Percentiles rank a stretch among this genome's conserved stretches.
These are phyloP conservation scores for Hydropotes inermis DNA, from an alignment of 2,113 vertebrate species.

Conservation along the genomic window DNA sequence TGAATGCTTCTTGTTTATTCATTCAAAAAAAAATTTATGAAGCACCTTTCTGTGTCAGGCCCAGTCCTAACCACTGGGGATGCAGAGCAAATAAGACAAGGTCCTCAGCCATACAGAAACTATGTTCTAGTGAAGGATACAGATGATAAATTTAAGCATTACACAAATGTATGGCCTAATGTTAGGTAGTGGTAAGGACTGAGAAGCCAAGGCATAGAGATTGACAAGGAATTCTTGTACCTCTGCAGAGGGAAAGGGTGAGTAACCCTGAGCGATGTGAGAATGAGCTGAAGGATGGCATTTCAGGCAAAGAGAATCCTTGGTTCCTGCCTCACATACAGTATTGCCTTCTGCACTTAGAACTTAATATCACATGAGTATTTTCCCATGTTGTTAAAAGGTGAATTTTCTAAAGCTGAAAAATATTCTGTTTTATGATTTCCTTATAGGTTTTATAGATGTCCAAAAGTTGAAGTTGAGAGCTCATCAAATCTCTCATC, in stretches of 20 bases:
- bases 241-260: neutral
- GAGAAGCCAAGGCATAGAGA: neutral
- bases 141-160: neutral
- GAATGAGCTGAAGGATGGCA: neutral
- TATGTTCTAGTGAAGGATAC: neutral
- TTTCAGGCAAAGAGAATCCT: neutral
- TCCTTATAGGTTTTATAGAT: neutral
- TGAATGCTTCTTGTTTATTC: neutral
- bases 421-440: neutral
- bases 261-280: neutral
- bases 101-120: neutral
- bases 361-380: neutral
- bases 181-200: neutral
- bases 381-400: neutral
- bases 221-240: too few species aligned
- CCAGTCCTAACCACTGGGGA: neutral
- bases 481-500: neutral
- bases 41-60: neutral
- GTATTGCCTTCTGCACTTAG: neutral
- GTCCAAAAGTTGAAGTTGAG: neutral
- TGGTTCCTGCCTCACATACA: fast-evolving
- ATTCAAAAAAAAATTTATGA: neutral
- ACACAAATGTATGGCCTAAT: neutral
- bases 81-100: fast-evolving
- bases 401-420: neutral